phyloP scores from a whole-genome alignment of 1,140 invertebrate genomes.

The Orius insidiosus region DNA sequence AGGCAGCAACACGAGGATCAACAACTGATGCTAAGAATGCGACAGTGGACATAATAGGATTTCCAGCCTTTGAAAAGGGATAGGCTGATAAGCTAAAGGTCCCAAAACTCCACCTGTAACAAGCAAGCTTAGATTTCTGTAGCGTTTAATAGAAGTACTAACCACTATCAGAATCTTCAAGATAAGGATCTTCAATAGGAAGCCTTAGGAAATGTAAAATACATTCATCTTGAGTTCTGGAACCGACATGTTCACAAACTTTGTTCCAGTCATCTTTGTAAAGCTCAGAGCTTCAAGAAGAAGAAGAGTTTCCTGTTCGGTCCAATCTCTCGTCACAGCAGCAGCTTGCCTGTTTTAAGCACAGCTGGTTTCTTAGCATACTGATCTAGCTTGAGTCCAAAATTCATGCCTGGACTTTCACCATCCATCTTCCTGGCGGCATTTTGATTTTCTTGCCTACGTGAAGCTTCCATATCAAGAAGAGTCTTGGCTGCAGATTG shows the following conservation, averaged over 20 bases:
- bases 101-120: constrained; percentile 54
- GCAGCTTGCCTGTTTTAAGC: constrained; percentile 60
- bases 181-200: constrained; percentile 96
- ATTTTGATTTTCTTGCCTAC: constrained; percentile 20
- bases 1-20: constrained; percentile 89
- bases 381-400: constrained; percentile 92
- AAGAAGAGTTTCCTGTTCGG: constrained; percentile 92
- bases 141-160: no score
- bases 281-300: constrained; percentile 86
- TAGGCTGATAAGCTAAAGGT: constrained; percentile 89
- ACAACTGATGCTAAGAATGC: constrained; percentile 97
- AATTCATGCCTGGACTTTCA: constrained; percentile 34
- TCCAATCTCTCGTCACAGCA: constrained; percentile 83
- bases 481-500: constrained; percentile 74
- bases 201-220: constrained; percentile 93
- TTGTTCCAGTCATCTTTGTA: constrained; percentile 99
- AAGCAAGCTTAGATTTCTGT: no score
- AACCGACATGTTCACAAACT: constrained; percentile 91
- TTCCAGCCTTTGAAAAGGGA: constrained; percentile 93
- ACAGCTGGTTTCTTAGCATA: constrained; percentile 55
- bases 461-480: constrained; percentile 54
- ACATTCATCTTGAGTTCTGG: constrained; percentile 96
- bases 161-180: constrained; percentile 66
- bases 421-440: constrained; percentile 30
- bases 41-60: constrained; percentile 99